Evolutionary conservation across 2,797 vertebrate genomes (phyloP), one percentile per base, ranked within the genome.

Genomic region (Muscicapa striata): DNA sequence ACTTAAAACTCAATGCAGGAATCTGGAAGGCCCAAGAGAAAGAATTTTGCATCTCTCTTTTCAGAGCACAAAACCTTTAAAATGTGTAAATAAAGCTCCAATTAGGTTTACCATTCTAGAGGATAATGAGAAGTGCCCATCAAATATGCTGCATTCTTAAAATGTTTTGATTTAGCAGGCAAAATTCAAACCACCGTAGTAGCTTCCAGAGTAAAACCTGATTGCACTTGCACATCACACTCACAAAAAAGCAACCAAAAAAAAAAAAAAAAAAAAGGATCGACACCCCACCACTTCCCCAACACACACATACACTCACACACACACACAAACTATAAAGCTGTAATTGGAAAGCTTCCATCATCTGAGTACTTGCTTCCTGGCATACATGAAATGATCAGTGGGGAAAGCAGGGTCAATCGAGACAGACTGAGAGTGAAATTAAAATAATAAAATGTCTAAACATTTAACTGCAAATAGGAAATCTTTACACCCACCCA

Each of bases 391-490:
- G 94, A 97, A 98, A 94, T 98, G 97, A 98, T 98, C 97, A 97
- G 97, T 98, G 96, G 95, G 90, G 93, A 96, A 98, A 97, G 96
- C 94, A 96, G 97, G 98, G 98, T 98, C 98, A 98, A 96, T 97
- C 96, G 97, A 98, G 97, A 97, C 97, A 97, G 97, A 96, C 97
- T 96, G 97, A 89, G 94, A 98, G 96, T 96, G 97, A 98, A 98
- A 98, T 98, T 98, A 98, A 98, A 98, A 98, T 98, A 98, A 98
- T 97, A 98, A 98, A 98, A 98, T 98, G 98, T 98, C 98, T 97
- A 98, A 98, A 98, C 97, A 98, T 98, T 98, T 98, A 98, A 97
- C 97, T 97, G 97, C 97, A 98, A 98, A 98, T 98, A 98, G 97
- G 97, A 98, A 98, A 98, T 98, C 98, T 98, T 97, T 98, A 96